These are phyloP conservation scores for Beroe ovata DNA, from an alignment of 37 sponge, comb jelly and placozoan species.

Conservation along the genomic window DNA sequence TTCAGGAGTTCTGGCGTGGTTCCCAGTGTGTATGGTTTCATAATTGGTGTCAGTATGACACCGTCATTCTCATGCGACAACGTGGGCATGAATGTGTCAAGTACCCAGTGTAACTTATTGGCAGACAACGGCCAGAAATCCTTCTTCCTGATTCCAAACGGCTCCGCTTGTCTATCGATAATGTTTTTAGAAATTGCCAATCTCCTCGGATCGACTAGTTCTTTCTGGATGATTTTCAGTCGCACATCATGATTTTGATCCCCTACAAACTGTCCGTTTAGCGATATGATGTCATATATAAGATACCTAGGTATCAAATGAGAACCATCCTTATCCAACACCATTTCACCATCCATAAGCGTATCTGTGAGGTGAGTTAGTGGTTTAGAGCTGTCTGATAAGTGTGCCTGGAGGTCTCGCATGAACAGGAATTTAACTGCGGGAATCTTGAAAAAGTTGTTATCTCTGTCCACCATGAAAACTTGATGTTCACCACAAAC, in stretches of 20 bases:
- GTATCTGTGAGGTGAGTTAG: slow-evolving; percentile 73
- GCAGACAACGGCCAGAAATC: slow-evolving; percentile 71
- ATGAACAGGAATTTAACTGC: slow-evolving; percentile 75
- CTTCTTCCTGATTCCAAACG: slow-evolving; percentile 84
- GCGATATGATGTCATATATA: slow-evolving; percentile 88
- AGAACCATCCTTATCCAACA: slow-evolving; percentile 78
- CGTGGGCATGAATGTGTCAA: slow-evolving; percentile 75
- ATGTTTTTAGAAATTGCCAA: slow-evolving; percentile 70
- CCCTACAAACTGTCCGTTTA: slow-evolving; percentile 72
- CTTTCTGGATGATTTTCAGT: slow-evolving; percentile 73
- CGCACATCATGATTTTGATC: slow-evolving; percentile 74
- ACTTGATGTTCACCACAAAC: slow-evolving; percentile 72
- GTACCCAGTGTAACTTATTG: neutral
- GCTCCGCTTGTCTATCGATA: slow-evolving; percentile 70
- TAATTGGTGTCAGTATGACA: slow-evolving; percentile 80
- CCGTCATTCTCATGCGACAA: slow-evolving; percentile 90
- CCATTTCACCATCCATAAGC: slow-evolving; percentile 91
- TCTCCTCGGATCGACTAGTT: slow-evolving; percentile 86
- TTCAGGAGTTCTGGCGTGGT: slow-evolving; percentile 79
- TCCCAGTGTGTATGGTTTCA: slow-evolving; percentile 82
- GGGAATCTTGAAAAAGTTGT: slow-evolving; percentile 75
- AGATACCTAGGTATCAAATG: slow-evolving; percentile 76
- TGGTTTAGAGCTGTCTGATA: neutral
- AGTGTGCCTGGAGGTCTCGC: slow-evolving; percentile 62
- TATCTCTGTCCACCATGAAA: slow-evolving; percentile 89